phyloP scores from a whole-genome alignment of 2,797 vertebrate genomes.

The Darevskia mixta region DNA sequence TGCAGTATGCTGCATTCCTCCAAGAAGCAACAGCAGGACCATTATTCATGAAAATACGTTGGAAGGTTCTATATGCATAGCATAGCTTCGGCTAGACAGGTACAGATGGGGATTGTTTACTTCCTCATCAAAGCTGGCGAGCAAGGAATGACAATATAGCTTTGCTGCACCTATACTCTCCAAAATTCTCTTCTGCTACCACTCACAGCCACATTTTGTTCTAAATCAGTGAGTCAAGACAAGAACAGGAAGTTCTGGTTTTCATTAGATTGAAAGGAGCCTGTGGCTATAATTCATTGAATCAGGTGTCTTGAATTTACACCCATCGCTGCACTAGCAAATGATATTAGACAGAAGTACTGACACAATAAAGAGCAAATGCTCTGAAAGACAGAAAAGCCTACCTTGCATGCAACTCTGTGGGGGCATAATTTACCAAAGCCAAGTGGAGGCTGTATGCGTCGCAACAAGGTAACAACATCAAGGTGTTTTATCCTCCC shows the following conservation, averaged over 20 bases:
- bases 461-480: slow-evolving; percentile 93
- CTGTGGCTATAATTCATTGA: background rate
- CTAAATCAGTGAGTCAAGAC: background rate
- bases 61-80: background rate
- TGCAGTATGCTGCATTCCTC: slow-evolving; percentile 84
- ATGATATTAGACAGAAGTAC: background rate
- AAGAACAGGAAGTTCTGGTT: background rate
- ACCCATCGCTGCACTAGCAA: background rate
- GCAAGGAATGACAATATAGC: background rate
- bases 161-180: background rate
- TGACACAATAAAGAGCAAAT: background rate
- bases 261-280: background rate
- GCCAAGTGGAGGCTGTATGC: slow-evolving; percentile 96
- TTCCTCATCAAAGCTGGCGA: background rate
- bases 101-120: background rate
- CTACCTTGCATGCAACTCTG: slow-evolving; percentile 98
- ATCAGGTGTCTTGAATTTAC: background rate
- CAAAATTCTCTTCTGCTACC: background rate
- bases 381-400: slow-evolving; percentile 17
- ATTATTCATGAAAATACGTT: background rate
- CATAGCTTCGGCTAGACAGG: background rate
- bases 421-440: slow-evolving; percentile 98
- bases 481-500: slow-evolving; percentile 98
- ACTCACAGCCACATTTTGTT: background rate
- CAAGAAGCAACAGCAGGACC: slow-evolving; percentile 90